A percentile compares a stretch with the other conserved stretches of the same genome.
phyloP scores from a whole-genome alignment of 35 echinoderm and acorn worm species.

The Eucidaris tribuloides region DNA sequence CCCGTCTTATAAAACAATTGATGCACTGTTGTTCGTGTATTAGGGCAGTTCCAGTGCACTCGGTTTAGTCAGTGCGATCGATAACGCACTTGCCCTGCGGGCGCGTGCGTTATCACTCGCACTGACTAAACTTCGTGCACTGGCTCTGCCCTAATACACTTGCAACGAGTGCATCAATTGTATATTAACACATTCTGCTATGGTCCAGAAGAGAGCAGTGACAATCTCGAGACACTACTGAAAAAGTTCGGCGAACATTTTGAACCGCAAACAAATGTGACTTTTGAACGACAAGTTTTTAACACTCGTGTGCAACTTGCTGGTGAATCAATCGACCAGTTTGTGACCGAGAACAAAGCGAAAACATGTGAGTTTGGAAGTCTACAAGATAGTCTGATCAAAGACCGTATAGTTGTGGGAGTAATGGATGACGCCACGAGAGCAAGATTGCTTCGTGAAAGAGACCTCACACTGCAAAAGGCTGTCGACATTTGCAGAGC shows the following conservation, averaged over 20 bases:
- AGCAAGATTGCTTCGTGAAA: conserved; percentile 24
- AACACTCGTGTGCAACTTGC: no score
- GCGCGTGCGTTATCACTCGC: no score
- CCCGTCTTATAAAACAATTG: no score
- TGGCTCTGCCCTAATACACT: no score
- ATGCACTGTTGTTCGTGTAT: no score
- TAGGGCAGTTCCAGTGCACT: no score
- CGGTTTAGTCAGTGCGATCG: no score
- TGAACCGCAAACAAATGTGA: conserved; percentile 46
- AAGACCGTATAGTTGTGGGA: conserved; percentile 53
- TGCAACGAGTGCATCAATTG: no score
- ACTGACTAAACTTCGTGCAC: no score
- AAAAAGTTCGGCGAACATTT: conserved; percentile 31
- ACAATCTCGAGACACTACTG: not conserved
- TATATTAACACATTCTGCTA: conserved; percentile 37
- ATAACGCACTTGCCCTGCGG: no score
- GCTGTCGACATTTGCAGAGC: conserved; percentile 50
- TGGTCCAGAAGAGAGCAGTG: no score
- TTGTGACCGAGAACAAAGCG: conserved; percentile 34
- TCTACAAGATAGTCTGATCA: conserved; percentile 40
- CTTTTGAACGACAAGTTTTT: conserved; percentile 7
- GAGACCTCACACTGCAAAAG: not conserved
- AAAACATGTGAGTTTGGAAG: conserved; percentile 56
- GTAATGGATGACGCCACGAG: conserved; percentile 1
- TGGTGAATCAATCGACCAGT: conserved; percentile 37